Evolutionary conservation across 2,888 invertebrate genomes (phyloP).

Genomic region (Ceriagrion tenellum): DNA sequence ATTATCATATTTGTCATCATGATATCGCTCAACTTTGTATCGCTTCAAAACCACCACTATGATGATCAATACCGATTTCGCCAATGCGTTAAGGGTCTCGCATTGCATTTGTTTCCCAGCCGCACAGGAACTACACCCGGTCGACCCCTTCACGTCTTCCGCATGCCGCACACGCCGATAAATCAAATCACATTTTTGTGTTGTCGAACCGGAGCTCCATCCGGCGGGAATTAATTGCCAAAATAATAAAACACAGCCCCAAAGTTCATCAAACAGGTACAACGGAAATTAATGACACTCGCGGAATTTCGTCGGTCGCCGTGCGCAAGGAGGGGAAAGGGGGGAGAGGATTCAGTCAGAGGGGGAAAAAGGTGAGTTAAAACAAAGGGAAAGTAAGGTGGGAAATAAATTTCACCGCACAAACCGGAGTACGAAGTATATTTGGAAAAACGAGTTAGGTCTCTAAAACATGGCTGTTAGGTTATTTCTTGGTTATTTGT

Average conservation of each 20-base stretch:
- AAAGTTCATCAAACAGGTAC: conserved; percentile 23
- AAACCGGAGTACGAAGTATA: background rate
- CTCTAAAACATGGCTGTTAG: too few relatives aligned
- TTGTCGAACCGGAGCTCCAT: background rate
- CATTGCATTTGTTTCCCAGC: background rate
- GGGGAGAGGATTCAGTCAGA: background rate
- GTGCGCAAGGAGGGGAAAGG: background rate
- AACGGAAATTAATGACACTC: conserved; percentile 24
- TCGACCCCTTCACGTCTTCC: background rate
- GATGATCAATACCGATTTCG: background rate
- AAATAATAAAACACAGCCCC: conserved; percentile 19
- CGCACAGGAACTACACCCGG: background rate
- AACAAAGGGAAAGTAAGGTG: background rate
- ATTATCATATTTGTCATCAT: too few relatives aligned
- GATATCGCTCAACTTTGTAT: too few relatives aligned
- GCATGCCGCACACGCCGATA: background rate
- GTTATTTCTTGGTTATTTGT: too few relatives aligned
- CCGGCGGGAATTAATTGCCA: conserved; percentile 12
- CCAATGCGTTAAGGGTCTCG: background rate
- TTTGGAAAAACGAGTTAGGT: too few relatives aligned
- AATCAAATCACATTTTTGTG: background rate
- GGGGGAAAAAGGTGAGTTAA: background rate
- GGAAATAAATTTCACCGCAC: background rate
- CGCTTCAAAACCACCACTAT: too few relatives aligned
- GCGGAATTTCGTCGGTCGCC: background rate